Evolutionary conservation across 2,888 invertebrate species (phyloP).

Genomic region (Chaetogeoica ovagalla): DNA sequence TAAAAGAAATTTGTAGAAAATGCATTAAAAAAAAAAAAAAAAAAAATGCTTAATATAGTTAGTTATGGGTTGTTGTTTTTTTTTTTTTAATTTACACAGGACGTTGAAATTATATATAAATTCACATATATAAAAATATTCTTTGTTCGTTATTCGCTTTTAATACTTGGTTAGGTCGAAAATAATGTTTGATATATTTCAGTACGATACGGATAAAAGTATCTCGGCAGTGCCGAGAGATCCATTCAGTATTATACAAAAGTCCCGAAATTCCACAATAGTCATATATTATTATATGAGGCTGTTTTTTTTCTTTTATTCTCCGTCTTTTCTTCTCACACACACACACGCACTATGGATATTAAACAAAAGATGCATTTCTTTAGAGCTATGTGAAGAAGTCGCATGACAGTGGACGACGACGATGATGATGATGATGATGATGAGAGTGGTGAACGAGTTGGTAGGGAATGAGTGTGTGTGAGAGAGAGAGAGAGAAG

Average conservation of each 20-base stretch:
- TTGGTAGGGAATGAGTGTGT: background rate
- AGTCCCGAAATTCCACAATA: background rate
- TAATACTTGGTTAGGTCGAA: background rate
- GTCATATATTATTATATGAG: background rate
- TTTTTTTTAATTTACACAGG: background rate
- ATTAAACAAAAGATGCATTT: conserved; percentile 44
- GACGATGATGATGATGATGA: background rate
- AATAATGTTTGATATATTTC: background rate
- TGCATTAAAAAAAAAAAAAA: background rate
- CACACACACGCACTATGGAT: background rate
- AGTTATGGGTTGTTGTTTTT: background rate
- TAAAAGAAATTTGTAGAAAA: no score
- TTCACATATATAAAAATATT: background rate
- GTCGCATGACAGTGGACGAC: background rate
- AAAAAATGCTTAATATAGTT: background rate
- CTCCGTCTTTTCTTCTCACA: background rate
- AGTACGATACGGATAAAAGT: background rate
- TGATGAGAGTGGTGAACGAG: background rate
- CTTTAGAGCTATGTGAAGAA: conserved; percentile 17
- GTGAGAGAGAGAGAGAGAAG: no score
- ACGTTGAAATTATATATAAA: no score
- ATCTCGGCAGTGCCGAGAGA: background rate
- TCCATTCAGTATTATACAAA: conserved; percentile 13
- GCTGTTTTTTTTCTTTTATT: background rate
- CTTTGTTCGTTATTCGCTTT: background rate